Evolutionary conservation across 2,113 vertebrate species (phyloP).

Genomic region (Aldabrachelys gigantea): DNA sequence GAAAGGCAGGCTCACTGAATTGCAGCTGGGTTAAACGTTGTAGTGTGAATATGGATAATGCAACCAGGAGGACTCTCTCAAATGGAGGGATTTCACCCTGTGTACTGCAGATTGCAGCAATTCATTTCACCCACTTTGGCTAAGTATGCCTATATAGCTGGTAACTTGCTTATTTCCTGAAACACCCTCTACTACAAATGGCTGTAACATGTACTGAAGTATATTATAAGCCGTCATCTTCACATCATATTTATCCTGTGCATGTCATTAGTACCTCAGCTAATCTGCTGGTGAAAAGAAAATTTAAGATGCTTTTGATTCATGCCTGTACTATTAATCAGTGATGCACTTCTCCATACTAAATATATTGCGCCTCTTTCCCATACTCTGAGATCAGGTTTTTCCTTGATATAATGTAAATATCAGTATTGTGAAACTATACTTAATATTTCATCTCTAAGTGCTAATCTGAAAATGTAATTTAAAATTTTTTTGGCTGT

Average conservation of each 20-base stretch:
- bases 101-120: background rate
- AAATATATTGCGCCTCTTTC: background rate
- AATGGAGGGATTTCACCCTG: background rate
- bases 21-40: background rate
- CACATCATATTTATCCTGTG: background rate
- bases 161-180: background rate
- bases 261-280: background rate
- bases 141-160: rapidly evolving
- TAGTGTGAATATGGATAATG: background rate
- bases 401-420: background rate
- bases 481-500: background rate
- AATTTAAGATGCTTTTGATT: constrained; percentile 31
- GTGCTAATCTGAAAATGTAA: background rate
- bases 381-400: background rate
- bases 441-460: background rate
- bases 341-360: background rate
- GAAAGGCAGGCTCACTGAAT: background rate
- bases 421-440: background rate
- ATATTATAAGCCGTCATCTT: background rate
- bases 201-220: background rate
- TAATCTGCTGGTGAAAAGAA: constrained; percentile 20
- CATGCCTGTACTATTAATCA: background rate
- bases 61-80: background rate
- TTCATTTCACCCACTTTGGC: background rate
- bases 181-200: background rate